Evolutionary conservation across 2,888 invertebrate species (phyloP), one percentile per base, ranked within the genome.

Genomic region (Pyralis farinalis): DNA sequence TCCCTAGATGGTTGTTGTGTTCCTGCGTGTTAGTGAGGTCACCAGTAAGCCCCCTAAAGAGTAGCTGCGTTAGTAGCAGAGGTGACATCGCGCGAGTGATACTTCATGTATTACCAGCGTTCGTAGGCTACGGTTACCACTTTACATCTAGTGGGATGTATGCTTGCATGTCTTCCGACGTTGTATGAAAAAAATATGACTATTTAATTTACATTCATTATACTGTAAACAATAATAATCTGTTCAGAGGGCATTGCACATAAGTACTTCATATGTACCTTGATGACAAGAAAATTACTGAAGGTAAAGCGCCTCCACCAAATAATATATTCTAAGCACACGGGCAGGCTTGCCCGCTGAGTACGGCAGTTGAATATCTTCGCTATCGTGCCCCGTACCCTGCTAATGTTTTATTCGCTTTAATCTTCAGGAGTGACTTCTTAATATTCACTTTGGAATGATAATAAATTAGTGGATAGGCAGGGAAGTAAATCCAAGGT

Each of bases 381-480:
- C 7, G 52, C 48, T 44, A 43, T 55, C 46, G 49, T 49, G 47
- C 51, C 49, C 33, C 39, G 22, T 32, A 37, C 37, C 44, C 30
- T 44, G 47, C 57, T 66, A 62, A 71, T 70, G 57, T 69, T 71
- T 69, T 65, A 67, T 72, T 67, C 63, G 50, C 61, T 69, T 60
- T 69, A 60, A 67, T 63, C 58, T 58, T 35, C 45, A 51, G 42
- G 51, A 64, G 53, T 59, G 55, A 53, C 53, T 57, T 53, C 57
- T 63, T 63, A 68, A 67, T 69, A 74, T 72, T 72, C 64, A 58
- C 60, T 69, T 65, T 62, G 59, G 51, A 54, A 55, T 63, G 57
- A 61, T 63, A 68, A 68, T 71, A 69, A 70, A 71, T 73, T 69
- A 68, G 47, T 51, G 59, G 57, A 59, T 58, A 52, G 58, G 56